Conservation (phyloP, 1,140 invertebrate species). For the Saxidomus purpurata region DNA sequence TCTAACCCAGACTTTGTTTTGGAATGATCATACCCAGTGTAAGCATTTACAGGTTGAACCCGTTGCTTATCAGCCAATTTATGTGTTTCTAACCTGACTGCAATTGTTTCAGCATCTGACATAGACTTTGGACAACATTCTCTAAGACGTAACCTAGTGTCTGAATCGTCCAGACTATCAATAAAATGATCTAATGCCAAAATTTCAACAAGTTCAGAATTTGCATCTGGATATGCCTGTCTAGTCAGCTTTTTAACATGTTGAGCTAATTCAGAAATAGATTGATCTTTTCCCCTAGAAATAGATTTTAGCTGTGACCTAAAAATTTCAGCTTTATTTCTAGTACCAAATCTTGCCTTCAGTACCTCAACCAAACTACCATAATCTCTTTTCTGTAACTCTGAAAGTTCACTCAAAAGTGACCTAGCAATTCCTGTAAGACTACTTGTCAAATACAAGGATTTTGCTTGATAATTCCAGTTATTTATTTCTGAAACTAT, state of each 20-base stretch:
- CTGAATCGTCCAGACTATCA: slow-evolving; percentile 7
- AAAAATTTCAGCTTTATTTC: slow-evolving; percentile 37
- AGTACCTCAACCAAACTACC: neutral
- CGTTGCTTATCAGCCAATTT: slow-evolving; percentile 24
- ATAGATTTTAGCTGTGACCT: slow-evolving; percentile 25
- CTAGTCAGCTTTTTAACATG: slow-evolving; percentile 14
- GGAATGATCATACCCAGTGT: neutral
- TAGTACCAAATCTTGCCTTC: slow-evolving; percentile 15
- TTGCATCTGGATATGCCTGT: slow-evolving; percentile 32
- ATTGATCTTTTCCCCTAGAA: neutral
- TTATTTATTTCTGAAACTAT: slow-evolving; percentile 31
- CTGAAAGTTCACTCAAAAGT: slow-evolving; percentile 36
- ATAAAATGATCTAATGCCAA: slow-evolving; percentile 16
- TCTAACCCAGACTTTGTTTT: neutral
- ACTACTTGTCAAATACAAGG: slow-evolving; percentile 48
- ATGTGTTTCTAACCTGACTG: slow-evolving; percentile 20
- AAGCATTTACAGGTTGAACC: neutral
- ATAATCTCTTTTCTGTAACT: neutral
- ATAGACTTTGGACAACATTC: slow-evolving; percentile 40
- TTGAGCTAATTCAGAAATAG: slow-evolving; percentile 2
- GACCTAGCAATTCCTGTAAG: slow-evolving; percentile 43
- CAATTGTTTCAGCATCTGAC: slow-evolving; percentile 20
- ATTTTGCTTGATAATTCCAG: slow-evolving; percentile 10
- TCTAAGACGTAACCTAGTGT: neutral
- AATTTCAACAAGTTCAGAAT: neutral